Conservation (phyloP, 2,797 vertebrate species). For the Neosalanx taihuensis region DNA sequence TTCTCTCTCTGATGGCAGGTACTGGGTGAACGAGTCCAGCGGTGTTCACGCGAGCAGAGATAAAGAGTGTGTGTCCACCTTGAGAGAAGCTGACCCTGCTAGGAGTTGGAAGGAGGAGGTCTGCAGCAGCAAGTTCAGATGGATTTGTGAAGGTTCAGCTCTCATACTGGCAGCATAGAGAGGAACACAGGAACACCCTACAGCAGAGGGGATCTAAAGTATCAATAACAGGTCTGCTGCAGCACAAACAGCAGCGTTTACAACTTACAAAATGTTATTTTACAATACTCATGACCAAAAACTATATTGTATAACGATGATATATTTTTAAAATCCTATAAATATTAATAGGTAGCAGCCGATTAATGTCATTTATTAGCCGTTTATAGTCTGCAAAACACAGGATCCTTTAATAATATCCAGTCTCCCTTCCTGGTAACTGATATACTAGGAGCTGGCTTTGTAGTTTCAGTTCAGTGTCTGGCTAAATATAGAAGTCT, state of each 20-base stretch:
- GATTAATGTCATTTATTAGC: neutral
- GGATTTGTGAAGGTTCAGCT: conserved; percentile 19
- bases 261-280: too few relatives aligned
- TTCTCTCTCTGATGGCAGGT: conserved; percentile 11
- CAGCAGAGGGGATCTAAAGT: neutral
- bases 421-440: neutral
- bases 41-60: neutral
- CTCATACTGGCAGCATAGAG: conserved; percentile 8
- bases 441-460: neutral
- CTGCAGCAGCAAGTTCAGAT: conserved; percentile 5
- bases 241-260: too few relatives aligned
- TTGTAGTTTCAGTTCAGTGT: conserved; percentile 15
- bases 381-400: neutral
- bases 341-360: neutral
- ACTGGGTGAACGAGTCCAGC: conserved; percentile 11
- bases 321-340: neutral
- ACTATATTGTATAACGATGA: too few relatives aligned
- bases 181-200: neutral
- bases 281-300: too few relatives aligned
- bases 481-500: conserved; percentile 49
- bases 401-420: neutral
- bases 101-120: conserved; percentile 14
- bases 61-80: conserved; percentile 12
- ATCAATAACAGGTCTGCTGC: too few relatives aligned
- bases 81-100: conserved; percentile 7